Evolutionary conservation across 53 echinoderm and acorn worm genomes (phyloP), one percentile per base, ranked within the genome.

Genomic region (Actinopyga echinites): DNA sequence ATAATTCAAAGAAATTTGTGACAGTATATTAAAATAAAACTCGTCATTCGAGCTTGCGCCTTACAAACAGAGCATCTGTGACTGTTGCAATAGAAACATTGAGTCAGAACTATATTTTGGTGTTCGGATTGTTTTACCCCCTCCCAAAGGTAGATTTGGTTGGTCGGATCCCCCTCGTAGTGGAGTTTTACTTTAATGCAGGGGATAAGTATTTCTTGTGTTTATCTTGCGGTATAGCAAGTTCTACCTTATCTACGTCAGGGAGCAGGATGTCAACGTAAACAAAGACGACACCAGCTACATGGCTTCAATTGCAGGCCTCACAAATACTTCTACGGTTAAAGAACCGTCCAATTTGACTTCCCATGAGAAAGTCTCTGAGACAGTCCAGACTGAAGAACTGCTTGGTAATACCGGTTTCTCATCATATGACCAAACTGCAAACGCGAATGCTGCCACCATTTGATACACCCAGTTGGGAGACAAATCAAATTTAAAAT

Each of bases 81-180:
- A 92, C 92, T 9, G 86, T 92, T 23, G 89, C 82, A 4, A 30
- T 89, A 52, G 92, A 92, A 68, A 89, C 89, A 5, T 89, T 89
- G 1, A 67, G 82, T 38, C 92, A 92, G 55, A 92, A 92, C 28
- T 69, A 56, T 30, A 66, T 92, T 12, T 82, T 92, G 57, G 92
- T 92, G 86, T 45, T 86, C 17, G 75, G 64, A 49, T 79, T 89
- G 12, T 89, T 83, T 30, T 92, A 92, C 49, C 89, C 89, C 20
- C 86, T 74, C 4, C 92, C 92, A 22, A 86, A 92, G 37, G 55
- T 86, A 2, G 92, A 89, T 65, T 69, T 92, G 21, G 64, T 92
- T 0, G 57, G 79, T n/a, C 86, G 92, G n/a, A 59, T 86, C 49
- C 85, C 92, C 5, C 62, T 86, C 4, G 53, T 92, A 32, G 81